Conservation (phyloP, 2,888 invertebrate species). For the Campopleginae sp. region DNA sequence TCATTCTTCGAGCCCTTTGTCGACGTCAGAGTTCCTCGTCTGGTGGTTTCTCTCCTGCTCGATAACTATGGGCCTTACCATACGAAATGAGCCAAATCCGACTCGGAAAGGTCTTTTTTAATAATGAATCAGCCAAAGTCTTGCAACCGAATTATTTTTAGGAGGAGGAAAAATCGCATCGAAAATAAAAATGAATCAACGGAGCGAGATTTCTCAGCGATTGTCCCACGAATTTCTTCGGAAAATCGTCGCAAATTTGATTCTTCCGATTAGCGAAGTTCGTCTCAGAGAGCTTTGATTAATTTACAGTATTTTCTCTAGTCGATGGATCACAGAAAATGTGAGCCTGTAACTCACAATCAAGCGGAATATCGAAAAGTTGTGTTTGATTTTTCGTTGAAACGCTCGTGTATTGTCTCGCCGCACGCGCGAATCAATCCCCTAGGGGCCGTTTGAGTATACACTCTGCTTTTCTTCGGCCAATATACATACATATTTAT, state of each 20-base stretch:
- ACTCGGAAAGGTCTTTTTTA: no score
- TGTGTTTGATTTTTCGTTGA: not conserved
- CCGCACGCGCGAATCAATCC: conserved; percentile 75
- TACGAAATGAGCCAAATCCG: not conserved
- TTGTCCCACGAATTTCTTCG: not conserved
- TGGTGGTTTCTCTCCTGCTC: conserved; percentile 25
- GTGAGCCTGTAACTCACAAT: not conserved
- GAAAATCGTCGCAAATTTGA: not conserved
- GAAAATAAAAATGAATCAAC: not conserved
- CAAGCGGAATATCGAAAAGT: not conserved
- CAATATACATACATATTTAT: conserved; percentile 43
- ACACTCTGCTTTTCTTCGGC: conserved; percentile 44
- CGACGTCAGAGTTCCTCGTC: conserved; percentile 46
- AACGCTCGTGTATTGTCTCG: conserved; percentile 27
- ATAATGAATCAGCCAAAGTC: no score
- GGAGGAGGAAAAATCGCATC: not conserved
- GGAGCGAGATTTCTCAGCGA: not conserved
- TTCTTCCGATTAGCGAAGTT: not conserved
- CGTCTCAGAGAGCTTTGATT: not conserved
- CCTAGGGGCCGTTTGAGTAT: conserved; percentile 72
- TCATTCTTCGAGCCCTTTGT: conserved; percentile 41
- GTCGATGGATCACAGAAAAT: not conserved
- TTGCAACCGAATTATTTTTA: no score
- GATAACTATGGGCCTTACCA: not conserved
- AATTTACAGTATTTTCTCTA: not conserved